A percentile compares a stretch with the other conserved stretches of the same genome.
phyloP scores from a whole-genome alignment of 2,113 vertebrate genomes.

The Tachysurus vachellii region DNA sequence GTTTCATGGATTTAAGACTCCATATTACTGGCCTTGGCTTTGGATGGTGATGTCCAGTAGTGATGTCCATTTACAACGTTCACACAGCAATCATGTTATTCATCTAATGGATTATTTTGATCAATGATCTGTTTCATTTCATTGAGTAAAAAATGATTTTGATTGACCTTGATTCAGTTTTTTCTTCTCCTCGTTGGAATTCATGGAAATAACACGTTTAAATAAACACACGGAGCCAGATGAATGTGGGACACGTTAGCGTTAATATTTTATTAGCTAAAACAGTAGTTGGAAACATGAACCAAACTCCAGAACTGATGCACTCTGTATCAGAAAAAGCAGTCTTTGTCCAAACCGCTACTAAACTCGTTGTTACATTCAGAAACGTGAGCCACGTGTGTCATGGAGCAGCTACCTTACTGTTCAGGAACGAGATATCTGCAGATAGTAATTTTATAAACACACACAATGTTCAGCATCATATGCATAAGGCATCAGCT shows the following conservation, averaged over 20 bases:
- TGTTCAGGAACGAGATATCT: conserved; percentile 10
- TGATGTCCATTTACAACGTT: background rate
- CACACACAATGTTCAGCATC: conserved; percentile 58
- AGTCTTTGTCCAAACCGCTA: conserved; percentile 15
- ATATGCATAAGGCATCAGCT: conserved; percentile 66
- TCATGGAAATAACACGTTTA: background rate
- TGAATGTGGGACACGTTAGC: background rate
- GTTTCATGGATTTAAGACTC: background rate
- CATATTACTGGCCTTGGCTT: background rate
- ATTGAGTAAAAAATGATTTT: too few relatives aligned
- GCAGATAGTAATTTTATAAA: background rate
- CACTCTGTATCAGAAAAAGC: background rate
- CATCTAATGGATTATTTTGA: background rate
- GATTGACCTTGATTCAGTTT: background rate
- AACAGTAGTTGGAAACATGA: conserved; percentile 23
- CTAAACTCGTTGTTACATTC: conserved; percentile 20
- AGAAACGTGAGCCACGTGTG: background rate
- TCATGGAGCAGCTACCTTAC: conserved; percentile 25
- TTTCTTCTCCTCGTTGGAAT: too few relatives aligned
- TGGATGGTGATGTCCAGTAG: background rate
- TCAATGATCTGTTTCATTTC: background rate
- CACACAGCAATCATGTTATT: background rate
- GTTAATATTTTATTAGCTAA: conserved; percentile 42
- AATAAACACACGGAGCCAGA: background rate
- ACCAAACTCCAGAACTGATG: conserved; percentile 1